Percentiles rank a stretch among this genome's conserved stretches.
These are phyloP conservation scores for Crypturellus undulatus DNA, from an alignment of 2,113 vertebrate genomes.

Conservation along the genomic window DNA sequence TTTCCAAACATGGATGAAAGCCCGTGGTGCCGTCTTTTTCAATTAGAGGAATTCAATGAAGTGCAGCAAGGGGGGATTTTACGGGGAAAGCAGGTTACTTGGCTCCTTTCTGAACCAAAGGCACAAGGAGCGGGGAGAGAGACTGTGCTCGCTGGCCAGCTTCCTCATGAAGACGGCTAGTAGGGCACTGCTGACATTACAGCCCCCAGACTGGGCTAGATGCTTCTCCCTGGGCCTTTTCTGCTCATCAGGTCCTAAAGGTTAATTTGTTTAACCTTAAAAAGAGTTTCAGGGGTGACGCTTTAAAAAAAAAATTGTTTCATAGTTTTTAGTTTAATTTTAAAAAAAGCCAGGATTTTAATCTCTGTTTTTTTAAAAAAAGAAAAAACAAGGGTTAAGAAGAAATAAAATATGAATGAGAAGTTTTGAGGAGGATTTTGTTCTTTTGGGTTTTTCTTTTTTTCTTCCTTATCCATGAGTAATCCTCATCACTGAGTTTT, in stretches of 20 bases:
- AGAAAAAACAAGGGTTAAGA: background rate
- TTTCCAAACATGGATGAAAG: no score
- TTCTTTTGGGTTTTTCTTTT: background rate
- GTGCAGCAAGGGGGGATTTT: fast-evolving
- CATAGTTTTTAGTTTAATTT: background rate
- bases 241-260: background rate
- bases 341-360: no score
- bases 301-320: background rate
- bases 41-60: background rate
- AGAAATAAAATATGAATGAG: background rate
- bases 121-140: no score
- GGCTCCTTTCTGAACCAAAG: background rate
- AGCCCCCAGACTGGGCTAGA: no score
- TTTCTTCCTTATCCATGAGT: background rate
- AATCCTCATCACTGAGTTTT: background rate
- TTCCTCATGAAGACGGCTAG: background rate
- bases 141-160: fast-evolving
- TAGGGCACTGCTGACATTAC: fast-evolving
- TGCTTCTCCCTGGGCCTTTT: background rate
- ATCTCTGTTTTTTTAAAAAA: no score
- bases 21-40: background rate
- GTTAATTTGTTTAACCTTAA: background rate
- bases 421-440: background rate
- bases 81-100: fast-evolving
- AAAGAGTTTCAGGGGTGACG: background rate